Evolutionary conservation across 2,797 vertebrate species (phyloP).

Genomic region (Luscinia megarhynchos): DNA sequence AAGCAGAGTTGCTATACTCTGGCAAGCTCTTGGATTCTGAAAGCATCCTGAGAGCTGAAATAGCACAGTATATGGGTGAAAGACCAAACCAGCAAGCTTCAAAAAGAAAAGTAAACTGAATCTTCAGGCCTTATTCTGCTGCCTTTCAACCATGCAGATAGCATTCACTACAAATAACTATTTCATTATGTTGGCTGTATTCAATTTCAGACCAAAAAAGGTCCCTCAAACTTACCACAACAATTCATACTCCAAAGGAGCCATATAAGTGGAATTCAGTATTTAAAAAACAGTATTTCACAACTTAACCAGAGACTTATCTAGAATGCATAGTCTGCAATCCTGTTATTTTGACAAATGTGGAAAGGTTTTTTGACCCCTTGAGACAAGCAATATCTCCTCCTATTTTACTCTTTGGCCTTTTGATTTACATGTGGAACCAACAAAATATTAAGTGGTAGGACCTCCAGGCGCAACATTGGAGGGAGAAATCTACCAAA

Average conservation of each 20-base stretch:
- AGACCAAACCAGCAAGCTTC: neutral
- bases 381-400: neutral
- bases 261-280: neutral
- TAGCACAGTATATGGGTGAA: accelerated
- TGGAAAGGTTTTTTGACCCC: neutral
- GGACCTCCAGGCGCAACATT: neutral
- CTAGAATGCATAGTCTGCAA: neutral
- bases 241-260: neutral
- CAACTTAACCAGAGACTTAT: neutral
- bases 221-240: neutral
- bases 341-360: neutral
- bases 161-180: neutral
- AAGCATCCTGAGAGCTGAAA: neutral
- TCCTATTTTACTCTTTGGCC: neutral
- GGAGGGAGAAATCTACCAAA: neutral
- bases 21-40: neutral
- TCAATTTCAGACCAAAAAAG: neutral
- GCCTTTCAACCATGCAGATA: neutral
- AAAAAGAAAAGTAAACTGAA: neutral
- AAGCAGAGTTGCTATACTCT: neutral
- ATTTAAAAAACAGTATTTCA: neutral
- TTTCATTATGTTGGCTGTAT: neutral
- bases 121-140: neutral
- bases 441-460: neutral
- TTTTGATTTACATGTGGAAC: neutral